Percentiles rank a stretch among this genome's conserved stretches.
Evolutionary conservation across 1,140 invertebrate genomes (phyloP).

Genomic region (Asobara japonica): DNA sequence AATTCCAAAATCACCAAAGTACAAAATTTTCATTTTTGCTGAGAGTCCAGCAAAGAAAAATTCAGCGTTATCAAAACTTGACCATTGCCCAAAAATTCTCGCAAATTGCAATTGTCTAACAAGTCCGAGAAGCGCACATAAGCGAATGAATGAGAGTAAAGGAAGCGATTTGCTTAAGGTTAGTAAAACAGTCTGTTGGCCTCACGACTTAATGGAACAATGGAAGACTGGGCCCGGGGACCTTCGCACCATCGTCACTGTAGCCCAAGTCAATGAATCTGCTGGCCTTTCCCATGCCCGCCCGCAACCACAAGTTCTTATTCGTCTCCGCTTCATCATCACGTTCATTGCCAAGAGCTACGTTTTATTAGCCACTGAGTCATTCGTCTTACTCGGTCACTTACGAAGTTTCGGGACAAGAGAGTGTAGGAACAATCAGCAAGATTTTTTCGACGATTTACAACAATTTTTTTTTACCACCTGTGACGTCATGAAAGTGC

Average conservation of each 20-base stretch:
- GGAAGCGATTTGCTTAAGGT: slow-evolving; percentile 48
- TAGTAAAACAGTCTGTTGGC: slow-evolving; percentile 43
- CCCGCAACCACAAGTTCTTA: slow-evolving; percentile 25
- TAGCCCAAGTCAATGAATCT: slow-evolving; percentile 52
- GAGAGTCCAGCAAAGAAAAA: too few species aligned
- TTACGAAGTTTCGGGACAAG: neutral
- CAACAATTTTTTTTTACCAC: too few species aligned
- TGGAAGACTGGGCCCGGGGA: slow-evolving; percentile 31
- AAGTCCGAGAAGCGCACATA: too few species aligned
- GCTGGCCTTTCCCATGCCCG: slow-evolving; percentile 58
- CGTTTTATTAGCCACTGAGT: slow-evolving; percentile 55
- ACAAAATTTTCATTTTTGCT: too few species aligned
- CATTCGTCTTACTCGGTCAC: slow-evolving; percentile 38
- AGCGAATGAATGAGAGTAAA: slow-evolving; percentile 22
- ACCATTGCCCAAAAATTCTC: too few species aligned
- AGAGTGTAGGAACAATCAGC: neutral
- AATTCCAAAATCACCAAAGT: too few species aligned
- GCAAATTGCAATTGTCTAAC: too few species aligned
- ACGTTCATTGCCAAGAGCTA: slow-evolving; percentile 2
- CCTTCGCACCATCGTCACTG: slow-evolving; percentile 39
- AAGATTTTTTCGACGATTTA: neutral
- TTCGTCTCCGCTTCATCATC: neutral
- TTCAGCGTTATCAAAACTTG: too few species aligned
- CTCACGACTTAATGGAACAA: slow-evolving; percentile 48
- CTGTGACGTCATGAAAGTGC: too few species aligned